Conservation (phyloP, 1,140 invertebrate genomes). For the Aphelenchoides besseyi region DNA sequence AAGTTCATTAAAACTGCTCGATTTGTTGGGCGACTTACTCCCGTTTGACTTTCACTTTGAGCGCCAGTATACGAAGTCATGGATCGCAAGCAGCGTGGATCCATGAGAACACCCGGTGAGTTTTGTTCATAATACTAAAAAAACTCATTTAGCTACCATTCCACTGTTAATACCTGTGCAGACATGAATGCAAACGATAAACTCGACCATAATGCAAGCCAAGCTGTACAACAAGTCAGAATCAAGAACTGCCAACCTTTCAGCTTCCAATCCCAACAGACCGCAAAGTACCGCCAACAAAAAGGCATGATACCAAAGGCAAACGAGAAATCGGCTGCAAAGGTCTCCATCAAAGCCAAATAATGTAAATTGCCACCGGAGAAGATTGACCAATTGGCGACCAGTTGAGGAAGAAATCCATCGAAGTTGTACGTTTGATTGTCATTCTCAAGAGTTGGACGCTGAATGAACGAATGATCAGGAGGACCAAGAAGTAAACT, state of each 20-base stretch:
- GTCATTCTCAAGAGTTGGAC: constrained; percentile 5
- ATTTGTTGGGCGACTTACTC: too few relatives aligned
- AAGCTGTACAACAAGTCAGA: not conserved
- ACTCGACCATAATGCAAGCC: not conserved
- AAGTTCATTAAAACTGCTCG: not conserved
- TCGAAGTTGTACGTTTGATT: constrained; percentile 3
- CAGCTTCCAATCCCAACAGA: constrained; percentile 5
- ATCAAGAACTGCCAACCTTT: not conserved
- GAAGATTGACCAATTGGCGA: not conserved
- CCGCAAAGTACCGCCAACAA: not conserved
- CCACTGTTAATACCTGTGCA: not conserved
- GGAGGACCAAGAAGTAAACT: not conserved
- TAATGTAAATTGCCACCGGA: not conserved
- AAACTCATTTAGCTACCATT: not conserved
- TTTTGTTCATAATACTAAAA: constrained; percentile 4
- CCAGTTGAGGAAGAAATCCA: not conserved
- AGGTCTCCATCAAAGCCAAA: not conserved
- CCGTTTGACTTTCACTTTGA: not conserved
- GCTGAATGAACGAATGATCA: not conserved
- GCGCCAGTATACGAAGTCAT: not conserved
- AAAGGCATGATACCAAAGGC: not conserved
- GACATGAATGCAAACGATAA: not conserved
- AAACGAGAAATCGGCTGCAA: not conserved
- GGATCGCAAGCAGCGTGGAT: not conserved
- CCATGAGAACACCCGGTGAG: not conserved